Conservation (phyloP, 2,888 invertebrate genomes). For the Clivina fossor region DNA sequence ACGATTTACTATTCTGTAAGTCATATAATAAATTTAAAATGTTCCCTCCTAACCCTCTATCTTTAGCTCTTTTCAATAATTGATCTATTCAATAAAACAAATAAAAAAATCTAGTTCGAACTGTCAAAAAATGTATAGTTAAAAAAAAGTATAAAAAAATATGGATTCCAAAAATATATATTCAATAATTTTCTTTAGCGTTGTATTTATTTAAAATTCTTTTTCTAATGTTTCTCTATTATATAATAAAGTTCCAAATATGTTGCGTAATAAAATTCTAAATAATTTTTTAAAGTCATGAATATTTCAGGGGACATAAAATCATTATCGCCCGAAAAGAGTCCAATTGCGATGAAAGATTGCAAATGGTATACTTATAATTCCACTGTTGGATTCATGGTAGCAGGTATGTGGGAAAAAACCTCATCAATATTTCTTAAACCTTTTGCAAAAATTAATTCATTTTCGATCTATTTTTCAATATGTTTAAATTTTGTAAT, state of each 20-base stretch:
- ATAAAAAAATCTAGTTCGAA: neutral
- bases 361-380: slow-evolving; percentile 88
- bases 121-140: neutral
- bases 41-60: neutral
- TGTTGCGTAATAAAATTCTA: neutral
- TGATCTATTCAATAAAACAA: no score
- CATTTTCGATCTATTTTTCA: neutral
- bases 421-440: neutral
- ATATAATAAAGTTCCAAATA: slow-evolving; percentile 3
- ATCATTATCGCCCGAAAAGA: slow-evolving; percentile 81
- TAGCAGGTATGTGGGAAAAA: slow-evolving; percentile 65
- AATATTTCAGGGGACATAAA: slow-evolving; percentile 78
- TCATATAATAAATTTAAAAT: slow-evolving; percentile 40
- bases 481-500: neutral
- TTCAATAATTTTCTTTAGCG: no score
- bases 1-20: slow-evolving; percentile 86
- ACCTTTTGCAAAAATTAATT: neutral
- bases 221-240: neutral
- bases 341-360: slow-evolving; percentile 87
- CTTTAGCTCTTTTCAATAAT: neutral
- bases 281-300: slow-evolving; percentile 11
- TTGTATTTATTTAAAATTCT: slow-evolving; percentile 5
- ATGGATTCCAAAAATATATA: no score
- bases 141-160: no score
- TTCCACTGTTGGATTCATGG: slow-evolving; percentile 83